These are phyloP conservation scores for Triops cancriformis DNA, from an alignment of 1,140 invertebrate genomes.

Conservation along the genomic window DNA sequence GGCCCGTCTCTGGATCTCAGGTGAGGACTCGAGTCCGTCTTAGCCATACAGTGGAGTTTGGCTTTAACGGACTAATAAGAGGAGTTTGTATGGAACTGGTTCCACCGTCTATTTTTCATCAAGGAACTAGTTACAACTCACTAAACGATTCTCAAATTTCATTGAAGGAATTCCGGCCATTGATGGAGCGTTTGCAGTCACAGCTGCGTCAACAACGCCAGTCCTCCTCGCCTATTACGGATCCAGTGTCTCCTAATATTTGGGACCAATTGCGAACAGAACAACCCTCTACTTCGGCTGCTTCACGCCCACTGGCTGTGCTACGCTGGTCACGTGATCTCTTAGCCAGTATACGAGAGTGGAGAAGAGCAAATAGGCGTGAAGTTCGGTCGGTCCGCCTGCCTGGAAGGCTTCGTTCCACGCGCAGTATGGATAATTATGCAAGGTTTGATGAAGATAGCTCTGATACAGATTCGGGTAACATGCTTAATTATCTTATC, in stretches of 20 bases:
- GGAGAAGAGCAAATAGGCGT: background rate
- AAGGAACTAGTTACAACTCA: no score
- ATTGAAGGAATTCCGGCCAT: constrained; percentile 27
- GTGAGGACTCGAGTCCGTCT: background rate
- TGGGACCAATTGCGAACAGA: background rate
- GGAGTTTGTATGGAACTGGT: no score
- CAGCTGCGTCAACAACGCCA: constrained; percentile 36
- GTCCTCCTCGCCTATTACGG: background rate
- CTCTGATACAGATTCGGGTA: constrained; percentile 25
- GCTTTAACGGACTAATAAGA: no score
- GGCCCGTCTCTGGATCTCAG: background rate
- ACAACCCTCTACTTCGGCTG: background rate
- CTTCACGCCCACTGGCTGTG: background rate
- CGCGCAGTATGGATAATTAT: background rate
- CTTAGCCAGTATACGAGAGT: background rate
- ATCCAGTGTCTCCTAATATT: background rate
- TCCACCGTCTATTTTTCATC: no score
- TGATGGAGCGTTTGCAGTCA: constrained; percentile 36
- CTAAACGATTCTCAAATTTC: background rate
- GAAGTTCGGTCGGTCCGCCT: background rate
- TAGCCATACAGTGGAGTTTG: no score
- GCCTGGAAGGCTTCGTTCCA: background rate
- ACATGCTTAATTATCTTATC: background rate
- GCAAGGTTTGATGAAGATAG: constrained; percentile 23
- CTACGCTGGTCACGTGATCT: constrained; percentile 8